A percentile compares a stretch with the other conserved stretches of the same genome.
phyloP scores from a whole-genome alignment of 2,888 invertebrate genomes.

The Brassicogethes aeneus region DNA sequence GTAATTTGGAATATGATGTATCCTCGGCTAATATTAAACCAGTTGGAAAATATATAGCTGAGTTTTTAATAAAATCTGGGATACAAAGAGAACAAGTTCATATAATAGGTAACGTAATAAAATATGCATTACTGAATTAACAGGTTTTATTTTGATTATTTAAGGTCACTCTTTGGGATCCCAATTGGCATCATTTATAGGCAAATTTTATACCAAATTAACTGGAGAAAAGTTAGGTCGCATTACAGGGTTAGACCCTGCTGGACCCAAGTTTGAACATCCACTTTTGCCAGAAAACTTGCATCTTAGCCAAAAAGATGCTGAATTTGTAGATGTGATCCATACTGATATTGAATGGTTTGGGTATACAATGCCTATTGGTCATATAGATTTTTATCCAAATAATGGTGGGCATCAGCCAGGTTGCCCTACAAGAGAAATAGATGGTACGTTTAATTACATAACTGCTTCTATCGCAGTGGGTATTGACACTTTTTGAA shows the following conservation, averaged over 20 bases:
- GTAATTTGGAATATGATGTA: slow-evolving; percentile 26
- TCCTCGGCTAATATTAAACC: slow-evolving; percentile 39
- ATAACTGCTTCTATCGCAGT: no score
- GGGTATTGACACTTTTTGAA: no score
- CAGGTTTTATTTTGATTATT: slow-evolving; percentile 14
- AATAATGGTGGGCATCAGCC: slow-evolving; percentile 63
- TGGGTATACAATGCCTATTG: slow-evolving; percentile 53
- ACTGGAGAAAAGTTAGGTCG: slow-evolving; percentile 35
- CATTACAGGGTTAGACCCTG: slow-evolving; percentile 43
- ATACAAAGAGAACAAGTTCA: slow-evolving; percentile 37
- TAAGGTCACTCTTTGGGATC: slow-evolving; percentile 32
- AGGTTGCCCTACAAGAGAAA: slow-evolving; percentile 43
- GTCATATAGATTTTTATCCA: slow-evolving; percentile 67
- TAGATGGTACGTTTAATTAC: slow-evolving; percentile 19
- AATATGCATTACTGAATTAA: no score
- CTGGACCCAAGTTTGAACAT: slow-evolving; percentile 32
- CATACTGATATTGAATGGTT: slow-evolving; percentile 60
- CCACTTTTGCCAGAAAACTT: slow-evolving; percentile 20
- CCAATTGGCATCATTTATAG: slow-evolving; percentile 26
- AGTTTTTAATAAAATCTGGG: slow-evolving; percentile 31
- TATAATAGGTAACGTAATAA: slow-evolving; percentile 39
- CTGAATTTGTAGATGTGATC: slow-evolving; percentile 64
- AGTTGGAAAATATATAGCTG: slow-evolving; percentile 39
- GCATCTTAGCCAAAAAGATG: slow-evolving; percentile 63
- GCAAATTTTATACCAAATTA: slow-evolving; percentile 20